phyloP scores from a whole-genome alignment of 2,113 vertebrate genomes.

The Synodontis membranacea region DNA sequence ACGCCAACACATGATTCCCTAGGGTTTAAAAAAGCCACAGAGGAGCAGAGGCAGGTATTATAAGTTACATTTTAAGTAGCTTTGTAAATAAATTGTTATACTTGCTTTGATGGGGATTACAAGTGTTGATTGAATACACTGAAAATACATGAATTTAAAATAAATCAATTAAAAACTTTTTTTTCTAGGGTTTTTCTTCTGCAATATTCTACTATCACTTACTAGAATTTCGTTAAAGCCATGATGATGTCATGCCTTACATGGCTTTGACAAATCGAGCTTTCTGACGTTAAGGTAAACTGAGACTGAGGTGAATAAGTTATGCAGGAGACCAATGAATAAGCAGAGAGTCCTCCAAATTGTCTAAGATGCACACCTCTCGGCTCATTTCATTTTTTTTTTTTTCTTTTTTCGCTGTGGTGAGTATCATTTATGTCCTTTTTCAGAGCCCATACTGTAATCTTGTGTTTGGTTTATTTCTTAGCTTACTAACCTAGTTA shows the following conservation, averaged over 20 bases:
- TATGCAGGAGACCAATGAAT: neutral
- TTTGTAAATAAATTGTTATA: neutral
- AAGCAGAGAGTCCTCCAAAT: neutral
- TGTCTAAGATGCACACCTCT: neutral
- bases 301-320: neutral
- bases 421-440: neutral
- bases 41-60: neutral
- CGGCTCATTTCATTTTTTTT: neutral
- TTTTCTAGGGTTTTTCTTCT: neutral
- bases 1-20: conserved; percentile 40
- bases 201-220: neutral
- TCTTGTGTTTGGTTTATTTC: neutral
- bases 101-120: neutral
- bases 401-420: too few relatives aligned
- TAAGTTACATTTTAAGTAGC: neutral
- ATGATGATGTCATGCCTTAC: neutral
- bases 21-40: conserved; percentile 5
- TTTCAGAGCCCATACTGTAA: neutral
- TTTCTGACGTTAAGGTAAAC: neutral
- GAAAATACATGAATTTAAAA: neutral
- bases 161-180: neutral
- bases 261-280: neutral
- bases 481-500: neutral
- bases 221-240: neutral
- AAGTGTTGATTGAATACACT: neutral